A percentile compares a stretch with the other conserved stretches of the same genome.
Conservation (phyloP, 1,140 invertebrate species). For the Hylaeus anthracinus region DNA sequence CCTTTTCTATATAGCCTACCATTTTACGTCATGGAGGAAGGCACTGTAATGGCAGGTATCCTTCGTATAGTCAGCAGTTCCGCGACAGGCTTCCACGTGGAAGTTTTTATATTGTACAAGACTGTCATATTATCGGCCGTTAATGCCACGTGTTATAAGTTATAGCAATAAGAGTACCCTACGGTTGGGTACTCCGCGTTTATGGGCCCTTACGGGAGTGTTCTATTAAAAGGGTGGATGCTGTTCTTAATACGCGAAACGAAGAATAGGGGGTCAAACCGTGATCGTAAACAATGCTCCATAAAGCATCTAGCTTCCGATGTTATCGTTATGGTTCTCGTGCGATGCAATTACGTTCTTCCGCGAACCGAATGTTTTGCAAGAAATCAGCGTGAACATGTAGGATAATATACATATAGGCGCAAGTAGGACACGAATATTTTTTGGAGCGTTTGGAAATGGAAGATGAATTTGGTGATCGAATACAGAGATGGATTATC, state of each 20-base stretch:
- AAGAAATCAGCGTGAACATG: background rate
- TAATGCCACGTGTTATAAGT: constrained; percentile 63
- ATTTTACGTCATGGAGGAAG: constrained; percentile 23
- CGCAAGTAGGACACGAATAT: too few species aligned
- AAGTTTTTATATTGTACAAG: constrained; percentile 65
- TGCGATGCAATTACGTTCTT: background rate
- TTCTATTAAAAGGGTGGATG: constrained; percentile 62
- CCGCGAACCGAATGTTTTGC: background rate
- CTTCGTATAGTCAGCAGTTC: constrained; percentile 50
- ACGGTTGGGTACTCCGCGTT: constrained; percentile 49
- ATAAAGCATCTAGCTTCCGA: constrained; percentile 13
- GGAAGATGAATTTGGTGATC: too few species aligned
- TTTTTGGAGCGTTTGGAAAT: too few species aligned
- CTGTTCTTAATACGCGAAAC: constrained; percentile 52
- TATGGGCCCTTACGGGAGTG: constrained; percentile 57
- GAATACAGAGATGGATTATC: too few species aligned
- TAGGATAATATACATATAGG: too few species aligned
- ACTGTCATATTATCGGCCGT: constrained; percentile 67
- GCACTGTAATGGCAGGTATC: constrained; percentile 7
- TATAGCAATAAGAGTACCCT: constrained; percentile 57
- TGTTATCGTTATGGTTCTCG: background rate
- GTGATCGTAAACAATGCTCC: constrained; percentile 16
- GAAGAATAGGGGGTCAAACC: constrained; percentile 11
- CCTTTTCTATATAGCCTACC: constrained; percentile 25
- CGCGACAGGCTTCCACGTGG: constrained; percentile 46